phyloP scores from a whole-genome alignment of 2,888 invertebrate genomes.

The Netelia fuscicornis region DNA sequence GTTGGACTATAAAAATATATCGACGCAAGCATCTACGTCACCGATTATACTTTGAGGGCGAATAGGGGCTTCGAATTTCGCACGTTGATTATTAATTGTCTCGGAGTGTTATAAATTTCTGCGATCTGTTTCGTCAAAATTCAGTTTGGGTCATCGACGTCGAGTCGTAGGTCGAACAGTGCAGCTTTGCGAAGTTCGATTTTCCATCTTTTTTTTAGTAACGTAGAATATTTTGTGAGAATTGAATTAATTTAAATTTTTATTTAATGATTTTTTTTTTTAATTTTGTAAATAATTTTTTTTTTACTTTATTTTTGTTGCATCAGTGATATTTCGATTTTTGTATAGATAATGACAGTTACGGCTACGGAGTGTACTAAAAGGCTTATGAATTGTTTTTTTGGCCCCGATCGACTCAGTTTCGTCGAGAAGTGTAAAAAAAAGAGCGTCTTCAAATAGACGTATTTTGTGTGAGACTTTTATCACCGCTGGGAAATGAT shows the following conservation, averaged over 20 bases:
- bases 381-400: neutral
- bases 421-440: constrained; percentile 19
- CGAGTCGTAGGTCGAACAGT: constrained; percentile 1
- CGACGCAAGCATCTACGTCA: constrained; percentile 56
- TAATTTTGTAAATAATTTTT: too few species aligned
- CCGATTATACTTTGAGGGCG: constrained; percentile 11
- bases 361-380: too few species aligned
- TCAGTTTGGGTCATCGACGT: constrained; percentile 55
- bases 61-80: constrained; percentile 28
- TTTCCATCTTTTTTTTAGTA: neutral
- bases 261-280: too few species aligned
- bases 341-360: too few species aligned
- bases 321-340: too few species aligned
- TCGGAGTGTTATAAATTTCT: constrained; percentile 58
- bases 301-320: too few species aligned
- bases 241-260: too few species aligned
- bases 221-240: too few species aligned
- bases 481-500: constrained; percentile 63
- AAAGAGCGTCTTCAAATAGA: constrained; percentile 44
- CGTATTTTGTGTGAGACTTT: constrained; percentile 50
- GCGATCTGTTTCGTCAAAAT: constrained; percentile 42
- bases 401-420: neutral
- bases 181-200: neutral
- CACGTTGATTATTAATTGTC: constrained; percentile 55
- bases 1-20: constrained; percentile 41